Conservation (phyloP, 2,797 vertebrate genomes). For the Sebastolobus altivelis region DNA sequence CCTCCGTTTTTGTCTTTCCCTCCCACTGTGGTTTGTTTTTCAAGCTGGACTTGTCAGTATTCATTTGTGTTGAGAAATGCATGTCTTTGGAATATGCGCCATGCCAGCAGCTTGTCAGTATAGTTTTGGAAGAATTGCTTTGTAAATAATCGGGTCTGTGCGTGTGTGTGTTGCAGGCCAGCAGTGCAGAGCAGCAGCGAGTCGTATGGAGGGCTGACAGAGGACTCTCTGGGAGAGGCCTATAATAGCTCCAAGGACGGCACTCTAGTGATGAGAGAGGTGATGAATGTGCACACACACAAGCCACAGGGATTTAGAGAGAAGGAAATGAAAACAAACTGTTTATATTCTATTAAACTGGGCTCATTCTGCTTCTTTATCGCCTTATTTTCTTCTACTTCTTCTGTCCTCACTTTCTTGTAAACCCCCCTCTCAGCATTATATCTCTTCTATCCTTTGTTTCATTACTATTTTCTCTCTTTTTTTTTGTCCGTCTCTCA, state of each 20-base stretch:
- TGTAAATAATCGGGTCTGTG: constrained; percentile 35
- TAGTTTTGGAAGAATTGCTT: constrained; percentile 37
- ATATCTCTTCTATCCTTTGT: background rate
- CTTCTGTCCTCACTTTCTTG: background rate
- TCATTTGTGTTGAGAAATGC: constrained; percentile 32
- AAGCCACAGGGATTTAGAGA: background rate
- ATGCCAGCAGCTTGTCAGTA: constrained; percentile 38
- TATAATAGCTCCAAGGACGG: constrained; percentile 94
- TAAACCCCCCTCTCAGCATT: background rate
- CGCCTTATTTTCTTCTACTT: background rate
- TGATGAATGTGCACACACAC: constrained; percentile 68
- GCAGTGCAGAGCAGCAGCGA: constrained; percentile 88
- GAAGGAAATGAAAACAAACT: background rate
- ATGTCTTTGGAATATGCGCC: constrained; percentile 32
- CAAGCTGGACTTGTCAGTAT: constrained; percentile 17
- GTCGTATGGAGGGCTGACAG: constrained; percentile 88
- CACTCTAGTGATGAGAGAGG: constrained; percentile 95
- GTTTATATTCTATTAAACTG: background rate
- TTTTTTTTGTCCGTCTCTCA: constrained; percentile 70
- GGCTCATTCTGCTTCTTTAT: background rate
- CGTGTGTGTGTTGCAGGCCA: constrained; percentile 83
- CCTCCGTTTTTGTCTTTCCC: constrained; percentile 2
- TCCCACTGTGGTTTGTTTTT: background rate
- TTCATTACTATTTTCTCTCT: background rate
- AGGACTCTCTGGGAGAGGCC: constrained; percentile 88